Conservation (phyloP, 2,797 vertebrate species). For the Australoheros facetus region DNA sequence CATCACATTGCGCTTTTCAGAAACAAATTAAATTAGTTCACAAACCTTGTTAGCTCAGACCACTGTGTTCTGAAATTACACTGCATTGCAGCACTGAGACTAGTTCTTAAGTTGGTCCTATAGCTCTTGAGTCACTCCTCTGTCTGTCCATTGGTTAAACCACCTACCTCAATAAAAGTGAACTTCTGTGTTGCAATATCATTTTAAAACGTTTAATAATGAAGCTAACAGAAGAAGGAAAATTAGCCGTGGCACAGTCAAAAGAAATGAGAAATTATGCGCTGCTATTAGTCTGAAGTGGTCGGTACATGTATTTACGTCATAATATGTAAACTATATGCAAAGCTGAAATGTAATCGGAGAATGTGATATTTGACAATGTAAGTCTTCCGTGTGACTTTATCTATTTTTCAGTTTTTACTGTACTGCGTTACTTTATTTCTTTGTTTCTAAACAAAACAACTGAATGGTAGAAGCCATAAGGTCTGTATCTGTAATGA, state of each 20-base stretch:
- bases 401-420: not conserved
- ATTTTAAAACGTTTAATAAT: not conserved
- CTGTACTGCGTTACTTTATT: not conserved
- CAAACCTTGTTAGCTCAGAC: not conserved
- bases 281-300: slow-evolving; percentile 6
- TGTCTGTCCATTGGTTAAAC: not conserved
- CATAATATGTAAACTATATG: slow-evolving; percentile 20
- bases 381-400: slow-evolving; percentile 19
- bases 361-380: slow-evolving; percentile 13
- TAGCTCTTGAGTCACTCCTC: not conserved
- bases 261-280: not conserved
- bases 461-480: slow-evolving; percentile 1
- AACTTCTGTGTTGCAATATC: not conserved
- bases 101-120: not conserved
- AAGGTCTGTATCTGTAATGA: slow-evolving; percentile 11
- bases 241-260: not conserved
- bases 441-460: slow-evolving; percentile 10
- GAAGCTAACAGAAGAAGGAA: not conserved
- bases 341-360: slow-evolving; percentile 11
- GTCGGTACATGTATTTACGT: not conserved
- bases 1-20: not conserved
- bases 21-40: not conserved
- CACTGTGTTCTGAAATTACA: not conserved
- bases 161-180: slow-evolving; percentile 34
- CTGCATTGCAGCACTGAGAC: not conserved